Percentiles rank a stretch among this genome's conserved stretches.
These are phyloP conservation scores for Diorhabda sublineata DNA, from an alignment of 1,140 invertebrate species.

Conservation along the genomic window DNA sequence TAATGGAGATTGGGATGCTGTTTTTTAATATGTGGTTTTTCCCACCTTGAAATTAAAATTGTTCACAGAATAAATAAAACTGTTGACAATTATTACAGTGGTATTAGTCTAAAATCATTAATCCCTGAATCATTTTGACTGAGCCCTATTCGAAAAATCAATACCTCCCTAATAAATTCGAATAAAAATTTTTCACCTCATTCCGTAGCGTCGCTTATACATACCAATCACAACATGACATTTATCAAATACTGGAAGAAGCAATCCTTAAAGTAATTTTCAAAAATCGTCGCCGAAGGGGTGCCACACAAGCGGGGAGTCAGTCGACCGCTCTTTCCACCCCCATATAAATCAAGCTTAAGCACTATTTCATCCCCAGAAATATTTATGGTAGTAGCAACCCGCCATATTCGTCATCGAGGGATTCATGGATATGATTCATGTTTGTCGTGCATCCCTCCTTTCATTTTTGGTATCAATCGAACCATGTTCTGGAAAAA, in stretches of 20 bases:
- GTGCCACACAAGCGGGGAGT: background rate
- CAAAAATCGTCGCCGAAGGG: background rate
- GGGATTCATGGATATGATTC: background rate
- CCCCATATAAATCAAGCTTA: conserved; percentile 2
- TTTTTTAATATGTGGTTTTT: no score
- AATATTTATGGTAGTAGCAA: conserved; percentile 1
- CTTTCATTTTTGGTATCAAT: conserved; percentile 1
- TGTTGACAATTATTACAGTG: no score
- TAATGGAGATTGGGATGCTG: no score
- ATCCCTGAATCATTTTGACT: no score
- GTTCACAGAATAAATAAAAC: no score
- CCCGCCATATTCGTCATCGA: background rate
- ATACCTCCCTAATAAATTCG: no score
- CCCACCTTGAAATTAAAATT: no score
- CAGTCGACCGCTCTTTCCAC: background rate
- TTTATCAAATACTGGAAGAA: conserved; percentile 1
- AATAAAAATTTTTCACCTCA: no score
- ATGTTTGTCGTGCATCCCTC: background rate
- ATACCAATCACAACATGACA: background rate
- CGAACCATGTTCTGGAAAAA: background rate
- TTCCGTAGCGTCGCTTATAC: no score
- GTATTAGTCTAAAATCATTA: no score
- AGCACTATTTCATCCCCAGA: background rate
- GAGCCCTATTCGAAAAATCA: no score
- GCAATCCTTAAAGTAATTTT: background rate